A percentile compares a stretch with the other conserved stretches of the same genome.
phyloP scores from a whole-genome alignment of 2,797 vertebrate genomes.

The Thamnophis elegans region DNA sequence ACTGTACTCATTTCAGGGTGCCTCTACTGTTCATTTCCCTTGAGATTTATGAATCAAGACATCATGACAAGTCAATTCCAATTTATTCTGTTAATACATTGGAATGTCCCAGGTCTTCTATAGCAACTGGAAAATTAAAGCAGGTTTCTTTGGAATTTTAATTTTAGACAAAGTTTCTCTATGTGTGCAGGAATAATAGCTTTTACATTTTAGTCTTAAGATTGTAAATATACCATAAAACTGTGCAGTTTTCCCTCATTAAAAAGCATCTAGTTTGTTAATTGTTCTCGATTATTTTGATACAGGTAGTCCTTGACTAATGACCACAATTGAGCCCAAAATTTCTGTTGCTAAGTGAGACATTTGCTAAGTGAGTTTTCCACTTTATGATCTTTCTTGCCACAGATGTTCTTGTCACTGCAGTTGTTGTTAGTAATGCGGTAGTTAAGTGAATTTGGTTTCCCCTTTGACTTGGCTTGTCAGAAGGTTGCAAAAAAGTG shows the following conservation, averaged over 20 bases:
- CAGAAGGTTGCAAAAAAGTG: not conserved
- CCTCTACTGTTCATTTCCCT: not conserved
- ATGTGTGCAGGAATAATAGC: not conserved
- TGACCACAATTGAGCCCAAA: not conserved
- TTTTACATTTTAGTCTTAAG: not conserved
- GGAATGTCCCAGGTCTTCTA: not conserved
- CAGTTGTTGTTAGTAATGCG: too few species aligned
- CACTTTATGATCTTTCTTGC: not conserved
- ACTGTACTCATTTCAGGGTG: not conserved
- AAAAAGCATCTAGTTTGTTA: not conserved
- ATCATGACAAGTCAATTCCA: not conserved
- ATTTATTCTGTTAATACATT: not conserved
- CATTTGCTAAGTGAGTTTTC: not conserved
- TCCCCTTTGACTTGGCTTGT: not conserved
- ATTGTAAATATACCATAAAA: not conserved
- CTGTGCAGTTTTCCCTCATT: not conserved
- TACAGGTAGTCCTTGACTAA: not conserved
- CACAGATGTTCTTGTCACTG: not conserved
- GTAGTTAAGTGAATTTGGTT: not conserved
- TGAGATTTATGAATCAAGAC: not conserved
- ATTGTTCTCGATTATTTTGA: not conserved
- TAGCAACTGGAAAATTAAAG: not conserved
- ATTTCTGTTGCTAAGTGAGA: not conserved
- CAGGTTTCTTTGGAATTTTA: not conserved
- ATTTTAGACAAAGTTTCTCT: not conserved